Evolutionary conservation across 2,888 invertebrate species (phyloP).

Genomic region (Drosophila mercatorum): DNA sequence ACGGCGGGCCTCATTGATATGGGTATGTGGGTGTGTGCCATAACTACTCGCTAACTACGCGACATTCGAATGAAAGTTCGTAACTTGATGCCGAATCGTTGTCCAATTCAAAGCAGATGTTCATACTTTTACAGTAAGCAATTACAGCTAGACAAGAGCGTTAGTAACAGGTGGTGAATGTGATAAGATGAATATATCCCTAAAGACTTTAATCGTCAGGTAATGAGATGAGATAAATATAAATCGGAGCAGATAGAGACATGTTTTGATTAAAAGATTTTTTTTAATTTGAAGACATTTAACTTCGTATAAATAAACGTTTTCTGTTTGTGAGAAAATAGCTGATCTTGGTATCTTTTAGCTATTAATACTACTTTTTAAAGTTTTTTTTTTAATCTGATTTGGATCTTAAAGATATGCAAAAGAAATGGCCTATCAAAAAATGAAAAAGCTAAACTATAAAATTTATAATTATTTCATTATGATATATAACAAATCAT

Average conservation of each 20-base stretch:
- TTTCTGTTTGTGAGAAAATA: background rate
- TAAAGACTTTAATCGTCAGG: background rate
- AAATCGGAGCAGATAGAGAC: too few species aligned
- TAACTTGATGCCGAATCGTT: conserved; percentile 51
- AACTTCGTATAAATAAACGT: background rate
- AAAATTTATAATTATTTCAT: too few species aligned
- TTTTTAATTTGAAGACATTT: background rate
- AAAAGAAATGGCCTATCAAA: background rate
- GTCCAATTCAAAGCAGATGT: conserved; percentile 27
- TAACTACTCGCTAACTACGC: conserved; percentile 21
- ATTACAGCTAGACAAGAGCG: conserved; percentile 4
- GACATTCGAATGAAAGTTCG: conserved; percentile 43
- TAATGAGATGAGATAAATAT: background rate
- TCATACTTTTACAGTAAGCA: conserved; percentile 21
- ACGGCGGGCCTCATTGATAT: conserved; percentile 8
- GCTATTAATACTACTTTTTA: too few species aligned
- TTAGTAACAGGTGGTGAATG: conserved; percentile 7
- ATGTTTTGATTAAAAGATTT: background rate
- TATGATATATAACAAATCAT: too few species aligned
- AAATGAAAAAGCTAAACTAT: background rate
- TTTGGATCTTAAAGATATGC: background rate
- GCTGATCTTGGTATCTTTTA: background rate
- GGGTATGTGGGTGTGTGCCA: background rate
- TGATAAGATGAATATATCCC: background rate
- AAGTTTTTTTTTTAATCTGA: background rate